A percentile compares a stretch with the other conserved stretches of the same genome.
These are phyloP conservation scores for Paramuricea clavata DNA, from an alignment of 92 coral and sea anemone genomes.

Conservation along the genomic window DNA sequence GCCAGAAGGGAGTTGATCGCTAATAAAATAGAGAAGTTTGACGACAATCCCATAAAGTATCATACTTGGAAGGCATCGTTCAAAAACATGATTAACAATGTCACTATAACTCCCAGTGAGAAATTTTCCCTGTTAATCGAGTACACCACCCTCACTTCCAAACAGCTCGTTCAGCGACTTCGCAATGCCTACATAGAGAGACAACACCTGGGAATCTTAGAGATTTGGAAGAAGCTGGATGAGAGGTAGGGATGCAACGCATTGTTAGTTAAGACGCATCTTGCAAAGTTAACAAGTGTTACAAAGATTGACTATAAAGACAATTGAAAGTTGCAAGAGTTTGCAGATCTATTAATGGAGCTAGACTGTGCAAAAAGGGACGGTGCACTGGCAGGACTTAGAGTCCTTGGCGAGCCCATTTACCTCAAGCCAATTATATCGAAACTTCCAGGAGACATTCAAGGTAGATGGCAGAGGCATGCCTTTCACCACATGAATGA, in stretches of 20 bases:
- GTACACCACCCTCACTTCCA: constrained; percentile 49
- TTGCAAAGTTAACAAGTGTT: constrained; percentile 44
- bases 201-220: constrained; percentile 53
- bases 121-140: constrained; percentile 59
- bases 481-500: constrained; percentile 49
- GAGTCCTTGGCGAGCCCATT: constrained; percentile 61
- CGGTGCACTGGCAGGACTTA: constrained; percentile 67
- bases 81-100: constrained; percentile 62
- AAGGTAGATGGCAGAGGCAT: constrained; percentile 69
- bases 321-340: constrained; percentile 60
- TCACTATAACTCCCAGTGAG: constrained; percentile 61
- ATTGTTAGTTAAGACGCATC: constrained; percentile 61
- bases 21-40: constrained; percentile 71
- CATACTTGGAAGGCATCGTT: constrained; percentile 68
- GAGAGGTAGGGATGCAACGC: constrained; percentile 70
- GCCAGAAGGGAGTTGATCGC: constrained; percentile 60
- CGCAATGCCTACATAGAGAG: constrained; percentile 60
- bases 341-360: constrained; percentile 69
- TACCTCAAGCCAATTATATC: constrained; percentile 46
- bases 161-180: constrained; percentile 60
- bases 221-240: constrained; percentile 61
- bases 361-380: constrained; percentile 66
- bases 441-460: constrained; percentile 64
- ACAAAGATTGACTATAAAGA: constrained; percentile 50
- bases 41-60: constrained; percentile 69